Evolutionary conservation across 2,888 invertebrate genomes (phyloP).

Genomic region (Campopleginae sp.): DNA sequence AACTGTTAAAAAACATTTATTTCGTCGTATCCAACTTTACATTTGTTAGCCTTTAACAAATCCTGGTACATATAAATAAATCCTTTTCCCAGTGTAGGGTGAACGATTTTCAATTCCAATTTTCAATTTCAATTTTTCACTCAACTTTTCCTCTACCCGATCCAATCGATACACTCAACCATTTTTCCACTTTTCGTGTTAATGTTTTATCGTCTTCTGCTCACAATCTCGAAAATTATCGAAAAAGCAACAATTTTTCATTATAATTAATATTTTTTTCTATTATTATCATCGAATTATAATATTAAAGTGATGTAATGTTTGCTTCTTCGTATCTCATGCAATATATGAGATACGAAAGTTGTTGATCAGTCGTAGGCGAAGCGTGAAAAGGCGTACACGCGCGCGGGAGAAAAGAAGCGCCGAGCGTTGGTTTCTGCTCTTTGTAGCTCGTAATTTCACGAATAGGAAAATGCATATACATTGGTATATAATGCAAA

Average conservation of each 20-base stretch:
- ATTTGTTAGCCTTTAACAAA: too few species aligned
- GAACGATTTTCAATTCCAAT: too few species aligned
- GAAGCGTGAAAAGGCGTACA: not conserved
- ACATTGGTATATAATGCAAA: not conserved
- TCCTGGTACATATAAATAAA: too few species aligned
- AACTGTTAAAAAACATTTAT: too few species aligned
- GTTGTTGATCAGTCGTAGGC: not conserved
- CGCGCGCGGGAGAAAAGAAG: not conserved
- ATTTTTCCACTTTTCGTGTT: not conserved
- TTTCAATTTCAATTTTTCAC: not conserved
- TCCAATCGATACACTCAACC: not conserved
- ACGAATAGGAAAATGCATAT: not conserved
- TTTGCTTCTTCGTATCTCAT: not conserved
- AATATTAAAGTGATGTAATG: not conserved
- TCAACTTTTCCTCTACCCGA: not conserved
- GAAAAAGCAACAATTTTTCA: not conserved
- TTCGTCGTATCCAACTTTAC: too few species aligned
- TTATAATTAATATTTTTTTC: not conserved
- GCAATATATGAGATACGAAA: not conserved
- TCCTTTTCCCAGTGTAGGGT: too few species aligned
- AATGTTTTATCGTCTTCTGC: not conserved
- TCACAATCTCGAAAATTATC: too few species aligned
- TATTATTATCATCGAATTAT: too few species aligned
- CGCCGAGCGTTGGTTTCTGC: not conserved
- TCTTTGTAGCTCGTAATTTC: not conserved